phyloP scores from a whole-genome alignment of 2,113 vertebrate genomes.

The Lanius collurio region DNA sequence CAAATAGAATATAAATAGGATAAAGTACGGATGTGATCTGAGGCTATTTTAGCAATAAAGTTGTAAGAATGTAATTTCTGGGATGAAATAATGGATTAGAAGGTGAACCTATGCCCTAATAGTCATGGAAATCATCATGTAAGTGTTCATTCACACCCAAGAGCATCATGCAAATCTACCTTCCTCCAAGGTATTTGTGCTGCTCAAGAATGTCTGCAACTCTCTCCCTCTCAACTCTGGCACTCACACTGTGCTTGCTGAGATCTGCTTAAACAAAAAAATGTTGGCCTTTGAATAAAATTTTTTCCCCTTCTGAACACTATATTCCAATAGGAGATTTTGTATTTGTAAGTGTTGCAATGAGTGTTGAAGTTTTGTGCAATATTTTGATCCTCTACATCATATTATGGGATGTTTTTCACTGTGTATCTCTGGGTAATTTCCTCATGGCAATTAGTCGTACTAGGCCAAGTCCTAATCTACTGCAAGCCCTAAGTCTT shows the following conservation, averaged over 20 bases:
- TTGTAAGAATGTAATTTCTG: neutral
- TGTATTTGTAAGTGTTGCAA: neutral
- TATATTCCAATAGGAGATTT: neutral
- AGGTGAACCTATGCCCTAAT: neutral
- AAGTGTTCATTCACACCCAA: neutral
- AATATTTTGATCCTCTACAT: neutral
- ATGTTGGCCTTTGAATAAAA: neutral
- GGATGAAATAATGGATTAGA: neutral
- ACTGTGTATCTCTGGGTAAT: neutral
- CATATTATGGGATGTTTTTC: neutral
- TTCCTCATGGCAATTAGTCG: neutral
- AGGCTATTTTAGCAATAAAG: neutral
- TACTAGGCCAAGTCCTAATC: neutral
- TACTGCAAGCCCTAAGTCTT: neutral
- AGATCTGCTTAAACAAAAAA: neutral
- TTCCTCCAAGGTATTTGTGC: neutral
- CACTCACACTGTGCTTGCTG: neutral
- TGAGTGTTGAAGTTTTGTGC: neutral
- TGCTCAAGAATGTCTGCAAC: neutral
- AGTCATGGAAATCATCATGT: neutral
- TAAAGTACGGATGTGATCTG: neutral
- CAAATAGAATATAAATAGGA: neutral
- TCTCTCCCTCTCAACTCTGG: fast-evolving
- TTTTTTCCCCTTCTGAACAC: neutral
- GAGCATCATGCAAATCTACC: neutral